These are phyloP conservation scores for Platyrinchus mystaceus DNA, from an alignment of 2,797 vertebrate species.

Conservation along the genomic window DNA sequence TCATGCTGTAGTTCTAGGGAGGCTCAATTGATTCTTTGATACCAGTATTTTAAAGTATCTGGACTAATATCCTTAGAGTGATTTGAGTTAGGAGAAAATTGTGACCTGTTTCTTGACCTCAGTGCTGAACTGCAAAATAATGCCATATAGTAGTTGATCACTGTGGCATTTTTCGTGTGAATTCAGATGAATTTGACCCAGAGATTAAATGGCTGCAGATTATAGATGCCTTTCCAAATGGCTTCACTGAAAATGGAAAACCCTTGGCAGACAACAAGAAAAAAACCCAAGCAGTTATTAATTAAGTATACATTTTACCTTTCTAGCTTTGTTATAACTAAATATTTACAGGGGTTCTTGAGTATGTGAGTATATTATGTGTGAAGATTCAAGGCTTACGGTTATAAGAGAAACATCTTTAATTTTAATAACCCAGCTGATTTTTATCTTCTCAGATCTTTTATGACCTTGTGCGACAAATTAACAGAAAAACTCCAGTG, in stretches of 20 bases:
- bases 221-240: not conserved
- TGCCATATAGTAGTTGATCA: not conserved
- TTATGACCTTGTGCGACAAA: conserved; percentile 92
- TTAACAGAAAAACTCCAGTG: conserved; percentile 93
- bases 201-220: not conserved
- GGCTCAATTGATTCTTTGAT: not conserved
- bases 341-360: not conserved
- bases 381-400: not conserved
- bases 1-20: not conserved
- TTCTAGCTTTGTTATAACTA: not conserved
- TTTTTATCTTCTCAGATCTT: conserved; percentile 81
- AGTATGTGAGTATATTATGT: not conserved
- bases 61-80: not conserved
- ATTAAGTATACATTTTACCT: not conserved
- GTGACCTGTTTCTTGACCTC: not conserved
- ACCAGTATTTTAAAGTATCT: not conserved
- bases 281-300: not conserved
- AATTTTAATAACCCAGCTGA: not conserved
- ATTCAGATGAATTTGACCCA: not conserved
- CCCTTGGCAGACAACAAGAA: not conserved
- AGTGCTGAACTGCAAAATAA: not conserved
- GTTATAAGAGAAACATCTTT: not conserved
- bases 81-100: not conserved
- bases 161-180: not conserved
- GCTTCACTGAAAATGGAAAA: not conserved